Percentiles rank a stretch among this genome's conserved stretches.
These are phyloP conservation scores for Atta cephalotes DNA, from an alignment of 1,140 invertebrate genomes.

Conservation along the genomic window DNA sequence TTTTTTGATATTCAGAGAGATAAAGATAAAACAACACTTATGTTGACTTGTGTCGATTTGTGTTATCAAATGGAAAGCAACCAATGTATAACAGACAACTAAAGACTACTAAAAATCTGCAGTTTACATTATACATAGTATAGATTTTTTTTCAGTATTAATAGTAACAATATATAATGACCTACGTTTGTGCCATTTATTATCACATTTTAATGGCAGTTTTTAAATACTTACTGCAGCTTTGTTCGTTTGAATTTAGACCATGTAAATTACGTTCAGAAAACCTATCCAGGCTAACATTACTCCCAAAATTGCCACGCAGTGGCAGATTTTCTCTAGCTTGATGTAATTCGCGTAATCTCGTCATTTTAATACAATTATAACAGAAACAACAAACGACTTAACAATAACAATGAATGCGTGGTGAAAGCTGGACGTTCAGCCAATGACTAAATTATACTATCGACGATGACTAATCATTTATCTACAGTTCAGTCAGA, in stretches of 20 bases:
- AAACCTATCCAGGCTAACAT: constrained; percentile 80
- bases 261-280: constrained; percentile 79
- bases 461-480: constrained; percentile 66
- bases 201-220: neutral
- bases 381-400: neutral
- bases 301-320: constrained; percentile 73
- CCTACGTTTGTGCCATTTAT: neutral
- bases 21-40: too few relatives aligned
- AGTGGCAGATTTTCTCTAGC: constrained; percentile 72
- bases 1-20: too few relatives aligned
- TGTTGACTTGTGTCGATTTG: too few relatives aligned
- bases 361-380: constrained; percentile 20
- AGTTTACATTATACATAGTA: too few relatives aligned
- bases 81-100: too few relatives aligned
- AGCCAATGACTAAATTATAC: constrained; percentile 32
- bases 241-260: constrained; percentile 58
- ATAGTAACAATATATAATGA: too few relatives aligned
- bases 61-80: too few relatives aligned
- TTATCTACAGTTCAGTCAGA: constrained; percentile 39
- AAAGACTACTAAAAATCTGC: too few relatives aligned
- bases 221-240: constrained; percentile 73
- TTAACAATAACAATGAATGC: neutral
- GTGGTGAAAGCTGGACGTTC: neutral
- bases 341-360: neutral
- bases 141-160: too few relatives aligned